phyloP scores from a whole-genome alignment of 2,888 invertebrate genomes.

The Leptopterna dolabrata region DNA sequence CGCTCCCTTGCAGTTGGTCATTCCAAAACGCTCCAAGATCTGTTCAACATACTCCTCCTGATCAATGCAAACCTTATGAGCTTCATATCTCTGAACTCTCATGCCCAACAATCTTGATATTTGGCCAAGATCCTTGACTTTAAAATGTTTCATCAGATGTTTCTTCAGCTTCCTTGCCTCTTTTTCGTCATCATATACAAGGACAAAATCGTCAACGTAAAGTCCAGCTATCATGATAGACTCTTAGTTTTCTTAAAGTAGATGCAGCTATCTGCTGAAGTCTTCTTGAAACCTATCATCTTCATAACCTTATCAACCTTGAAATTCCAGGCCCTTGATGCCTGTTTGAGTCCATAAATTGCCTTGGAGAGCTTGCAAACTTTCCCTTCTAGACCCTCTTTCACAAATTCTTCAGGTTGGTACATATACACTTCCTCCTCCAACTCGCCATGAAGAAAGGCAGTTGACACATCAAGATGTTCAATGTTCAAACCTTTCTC shows the following conservation, averaged over 20 bases:
- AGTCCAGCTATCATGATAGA: conserved; percentile 62
- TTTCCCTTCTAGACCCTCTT: conserved; percentile 58
- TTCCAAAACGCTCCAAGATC: conserved; percentile 54
- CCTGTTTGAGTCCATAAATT: conserved; percentile 66
- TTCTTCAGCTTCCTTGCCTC: not conserved
- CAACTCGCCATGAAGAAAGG: conserved; percentile 64
- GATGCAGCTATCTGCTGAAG: conserved; percentile 64
- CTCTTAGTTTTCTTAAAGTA: conserved; percentile 57
- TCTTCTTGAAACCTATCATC: conserved; percentile 62
- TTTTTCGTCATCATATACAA: no score
- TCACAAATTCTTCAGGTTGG: conserved; percentile 65
- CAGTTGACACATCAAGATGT: conserved; percentile 65
- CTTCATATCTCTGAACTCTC: conserved; percentile 13
- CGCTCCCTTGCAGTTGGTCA: conserved; percentile 39
- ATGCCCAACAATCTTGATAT: not conserved
- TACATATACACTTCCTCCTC: conserved; percentile 65
- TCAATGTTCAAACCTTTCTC: conserved; percentile 58
- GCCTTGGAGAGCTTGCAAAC: conserved; percentile 65
- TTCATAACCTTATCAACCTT: conserved; percentile 63
- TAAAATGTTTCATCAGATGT: not conserved
- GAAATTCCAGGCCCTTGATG: conserved; percentile 65
- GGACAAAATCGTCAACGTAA: no score
- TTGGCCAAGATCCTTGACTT: conserved; percentile 3
- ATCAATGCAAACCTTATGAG: conserved; percentile 6
- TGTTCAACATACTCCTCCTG: conserved; percentile 53